Evolutionary conservation across 2,113 vertebrate species (phyloP), one percentile per base, ranked within the genome.

Genomic region (Nesogale talazaci): DNA sequence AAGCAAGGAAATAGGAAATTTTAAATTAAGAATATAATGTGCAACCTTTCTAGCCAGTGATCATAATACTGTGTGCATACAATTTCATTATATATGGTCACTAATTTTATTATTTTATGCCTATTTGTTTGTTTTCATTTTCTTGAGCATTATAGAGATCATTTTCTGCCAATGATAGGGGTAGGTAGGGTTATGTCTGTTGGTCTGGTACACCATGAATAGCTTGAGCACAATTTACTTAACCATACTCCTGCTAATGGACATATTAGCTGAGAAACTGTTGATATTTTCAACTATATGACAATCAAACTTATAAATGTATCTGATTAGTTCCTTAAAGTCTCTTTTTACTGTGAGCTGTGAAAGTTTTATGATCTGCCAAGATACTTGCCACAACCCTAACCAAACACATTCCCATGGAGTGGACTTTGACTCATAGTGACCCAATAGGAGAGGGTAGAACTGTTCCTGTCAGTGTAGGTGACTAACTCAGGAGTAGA

Each of bases 1-100:
- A 67, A 83, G 52, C 38, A 89, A 88, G 5, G 0, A 94, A 76
- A 90, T 90, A 23, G 59, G 46, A 88, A 95, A 80, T 89, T 67
- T 88, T 74, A 88, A 88, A 76, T 63, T 34, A 34, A 23, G 11
- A n/a, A n/a, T 52, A 31, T 83, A 38, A 52, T 88, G 82, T 82
- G 7, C 52, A 80, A 63, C 23, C n/a, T 22, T 12, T 76, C 5
- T 15, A 77, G n/a, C 17, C 46, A 83, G 34, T 31, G 57, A 4
- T 3, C 22, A 4, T 7, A 61, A 61, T 5, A 11, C 59, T 2
- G 19, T 52, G 46, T 52, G 19, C 12, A 23, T 22, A 61, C 59
- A 61, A 61, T 5, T 22, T 25, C 59, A 61, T 61, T 61, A 61
- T 25, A 52, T 12, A 23, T 57, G 38, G 19, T 65, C 65, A 83